A percentile compares a stretch with the other conserved stretches of the same genome.
These are phyloP conservation scores for Procavia capensis DNA, from an alignment of 2,113 vertebrate species.

Conservation along the genomic window DNA sequence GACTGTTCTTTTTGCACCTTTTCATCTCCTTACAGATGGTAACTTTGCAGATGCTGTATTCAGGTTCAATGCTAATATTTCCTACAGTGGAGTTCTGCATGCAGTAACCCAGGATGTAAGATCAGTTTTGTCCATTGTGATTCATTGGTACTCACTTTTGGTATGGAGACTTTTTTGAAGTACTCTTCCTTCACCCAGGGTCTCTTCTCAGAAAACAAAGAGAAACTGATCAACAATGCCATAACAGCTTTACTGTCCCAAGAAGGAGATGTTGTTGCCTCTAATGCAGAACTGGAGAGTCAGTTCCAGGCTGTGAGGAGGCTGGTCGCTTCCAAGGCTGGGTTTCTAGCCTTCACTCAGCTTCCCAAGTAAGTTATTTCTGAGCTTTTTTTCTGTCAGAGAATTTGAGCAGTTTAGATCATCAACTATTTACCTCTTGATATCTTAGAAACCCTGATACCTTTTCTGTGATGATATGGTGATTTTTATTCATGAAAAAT, in stretches of 20 bases:
- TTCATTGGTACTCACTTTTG: constrained; percentile 48
- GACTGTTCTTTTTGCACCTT: constrained; percentile 45
- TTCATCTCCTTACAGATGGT: constrained; percentile 90
- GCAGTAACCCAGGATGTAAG: constrained; percentile 99
- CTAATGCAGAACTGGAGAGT: constrained; percentile 96
- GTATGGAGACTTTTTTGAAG: constrained; percentile 51
- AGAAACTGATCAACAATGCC: constrained; percentile 99
- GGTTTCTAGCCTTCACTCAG: constrained; percentile 98
- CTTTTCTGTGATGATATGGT: not conserved
- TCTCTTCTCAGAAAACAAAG: constrained; percentile 99
- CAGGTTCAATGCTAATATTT: constrained; percentile 98
- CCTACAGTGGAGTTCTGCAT: constrained; percentile 98
- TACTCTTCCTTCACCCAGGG: constrained; percentile 87
- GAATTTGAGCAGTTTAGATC: constrained; percentile 8
- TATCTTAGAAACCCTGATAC: not conserved
- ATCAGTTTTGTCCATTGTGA: constrained; percentile 51
- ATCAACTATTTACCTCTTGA: not conserved
- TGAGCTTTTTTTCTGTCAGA: not conserved
- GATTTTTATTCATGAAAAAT: constrained; percentile 49
- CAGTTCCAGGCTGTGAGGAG: constrained; percentile 98
- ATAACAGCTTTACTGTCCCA: constrained; percentile 96
- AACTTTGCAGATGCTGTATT: constrained; percentile 99
- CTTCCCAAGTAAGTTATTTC: constrained; percentile 94
- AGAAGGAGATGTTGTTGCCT: constrained; percentile 92
- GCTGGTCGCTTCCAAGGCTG: constrained; percentile 98